A percentile compares a stretch with the other conserved stretches of the same genome.
phyloP scores from a whole-genome alignment of 2,888 invertebrate species.

The Cecidostiba fungosa region DNA sequence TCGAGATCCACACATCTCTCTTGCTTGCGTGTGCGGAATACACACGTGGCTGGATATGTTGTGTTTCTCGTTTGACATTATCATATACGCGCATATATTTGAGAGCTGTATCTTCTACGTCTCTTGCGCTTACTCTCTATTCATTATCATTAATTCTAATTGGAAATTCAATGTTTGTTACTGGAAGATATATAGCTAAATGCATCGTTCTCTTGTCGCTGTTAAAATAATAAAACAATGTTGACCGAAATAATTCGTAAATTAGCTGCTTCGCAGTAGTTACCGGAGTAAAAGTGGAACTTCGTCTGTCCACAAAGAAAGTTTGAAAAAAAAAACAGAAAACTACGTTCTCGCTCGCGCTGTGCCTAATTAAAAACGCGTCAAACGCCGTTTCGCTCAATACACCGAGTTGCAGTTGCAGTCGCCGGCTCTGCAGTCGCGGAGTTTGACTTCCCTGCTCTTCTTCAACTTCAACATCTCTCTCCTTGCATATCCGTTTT shows the following conservation, averaged over 20 bases:
- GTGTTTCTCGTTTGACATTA: constrained; percentile 15
- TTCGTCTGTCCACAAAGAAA: background rate
- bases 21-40: background rate
- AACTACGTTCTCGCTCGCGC: background rate
- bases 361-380: constrained; percentile 6
- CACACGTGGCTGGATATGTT: background rate
- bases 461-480: background rate
- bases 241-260: background rate
- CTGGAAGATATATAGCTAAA: background rate
- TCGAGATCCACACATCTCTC: background rate
- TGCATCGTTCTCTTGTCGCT: background rate
- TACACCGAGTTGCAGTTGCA: background rate
- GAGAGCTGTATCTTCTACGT: background rate
- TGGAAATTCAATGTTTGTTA: background rate
- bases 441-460: constrained; percentile 8
- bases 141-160: constrained; percentile 32
- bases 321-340: background rate
- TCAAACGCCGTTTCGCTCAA: background rate
- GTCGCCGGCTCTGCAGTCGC: background rate
- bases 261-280: background rate
- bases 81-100: constrained; percentile 14
- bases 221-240: background rate
- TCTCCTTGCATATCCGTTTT: background rate
- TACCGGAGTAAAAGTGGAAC: background rate
- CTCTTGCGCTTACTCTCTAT: background rate